Percentiles rank a stretch among this genome's conserved stretches.
These are phyloP conservation scores for Nemoura dubitans DNA, from an alignment of 2,888 invertebrate genomes.

Conservation along the genomic window DNA sequence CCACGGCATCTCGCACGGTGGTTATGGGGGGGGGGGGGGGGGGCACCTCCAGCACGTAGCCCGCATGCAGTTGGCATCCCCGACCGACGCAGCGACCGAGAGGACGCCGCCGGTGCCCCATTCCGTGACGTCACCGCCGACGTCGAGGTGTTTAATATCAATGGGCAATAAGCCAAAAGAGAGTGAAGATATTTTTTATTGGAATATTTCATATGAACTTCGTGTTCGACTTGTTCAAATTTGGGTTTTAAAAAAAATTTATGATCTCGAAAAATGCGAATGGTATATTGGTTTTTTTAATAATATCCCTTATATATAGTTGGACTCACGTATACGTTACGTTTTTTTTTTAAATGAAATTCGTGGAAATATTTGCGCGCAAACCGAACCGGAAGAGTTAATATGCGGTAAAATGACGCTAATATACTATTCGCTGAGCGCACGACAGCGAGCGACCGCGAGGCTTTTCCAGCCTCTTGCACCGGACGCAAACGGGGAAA, in stretches of 20 bases:
- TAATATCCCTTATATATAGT: not conserved
- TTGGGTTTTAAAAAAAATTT: not conserved
- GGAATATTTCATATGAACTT: slow-evolving; percentile 23
- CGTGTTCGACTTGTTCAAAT: slow-evolving; percentile 26
- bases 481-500: not conserved
- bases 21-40: not conserved
- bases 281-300: not conserved
- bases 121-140: not conserved
- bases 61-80: too few species aligned
- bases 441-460: not conserved
- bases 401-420: not conserved
- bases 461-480: not conserved
- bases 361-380: slow-evolving; percentile 5
- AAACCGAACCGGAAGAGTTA: not conserved
- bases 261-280: not conserved
- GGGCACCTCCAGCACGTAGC: not conserved
- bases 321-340: not conserved
- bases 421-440: not conserved
- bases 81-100: not conserved
- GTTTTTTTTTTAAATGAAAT: not conserved
- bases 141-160: not conserved
- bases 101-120: not conserved
- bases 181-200: slow-evolving; percentile 30
- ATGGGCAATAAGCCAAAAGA: slow-evolving; percentile 25
- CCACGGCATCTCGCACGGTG: not conserved